Percentiles rank a stretch among this genome's conserved stretches.
Evolutionary conservation across 2,797 vertebrate species (phyloP).

Genomic region (Gambusia yucatana): DNA sequence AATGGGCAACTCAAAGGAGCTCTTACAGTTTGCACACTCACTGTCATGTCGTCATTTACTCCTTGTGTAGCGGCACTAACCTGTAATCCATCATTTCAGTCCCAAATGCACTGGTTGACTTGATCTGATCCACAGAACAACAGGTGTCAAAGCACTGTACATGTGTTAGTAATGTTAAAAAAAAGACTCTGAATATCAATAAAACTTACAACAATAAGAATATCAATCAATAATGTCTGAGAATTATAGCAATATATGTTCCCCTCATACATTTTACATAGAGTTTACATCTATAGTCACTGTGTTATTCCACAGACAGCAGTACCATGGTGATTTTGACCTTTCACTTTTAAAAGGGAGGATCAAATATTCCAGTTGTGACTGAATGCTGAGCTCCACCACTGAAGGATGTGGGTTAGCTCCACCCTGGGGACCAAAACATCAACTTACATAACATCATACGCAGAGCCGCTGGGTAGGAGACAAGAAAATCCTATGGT

Average conservation of each 20-base stretch:
- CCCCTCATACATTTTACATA: conserved; percentile 73
- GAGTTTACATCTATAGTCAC: conserved; percentile 72
- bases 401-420: conserved; percentile 38
- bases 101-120: conserved; percentile 49
- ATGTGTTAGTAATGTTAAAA: conserved; percentile 74
- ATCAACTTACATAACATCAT: conserved; percentile 61
- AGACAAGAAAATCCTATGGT: conserved; percentile 46
- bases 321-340: conserved; percentile 57
- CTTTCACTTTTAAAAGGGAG: conserved; percentile 32
- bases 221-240: conserved; percentile 73
- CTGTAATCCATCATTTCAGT: conserved; percentile 26
- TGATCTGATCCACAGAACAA: conserved; percentile 68
- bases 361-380: conserved; percentile 62
- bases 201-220: conserved; percentile 80
- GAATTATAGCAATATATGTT: conserved; percentile 74
- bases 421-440: conserved; percentile 60
- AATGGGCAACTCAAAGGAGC: conserved; percentile 75
- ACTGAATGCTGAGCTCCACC: conserved; percentile 56
- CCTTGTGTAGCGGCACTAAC: conserved; percentile 42
- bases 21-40: conserved; percentile 74
- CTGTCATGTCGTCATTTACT: conserved; percentile 58
- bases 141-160: conserved; percentile 70
- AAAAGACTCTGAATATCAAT: conserved; percentile 62
- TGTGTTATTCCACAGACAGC: conserved; percentile 62
- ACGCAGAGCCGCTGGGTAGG: conserved; percentile 53